Evolutionary conservation across 1,140 invertebrate species (phyloP), one percentile per base, ranked within the genome.

Genomic region (Plutomurus gul): DNA sequence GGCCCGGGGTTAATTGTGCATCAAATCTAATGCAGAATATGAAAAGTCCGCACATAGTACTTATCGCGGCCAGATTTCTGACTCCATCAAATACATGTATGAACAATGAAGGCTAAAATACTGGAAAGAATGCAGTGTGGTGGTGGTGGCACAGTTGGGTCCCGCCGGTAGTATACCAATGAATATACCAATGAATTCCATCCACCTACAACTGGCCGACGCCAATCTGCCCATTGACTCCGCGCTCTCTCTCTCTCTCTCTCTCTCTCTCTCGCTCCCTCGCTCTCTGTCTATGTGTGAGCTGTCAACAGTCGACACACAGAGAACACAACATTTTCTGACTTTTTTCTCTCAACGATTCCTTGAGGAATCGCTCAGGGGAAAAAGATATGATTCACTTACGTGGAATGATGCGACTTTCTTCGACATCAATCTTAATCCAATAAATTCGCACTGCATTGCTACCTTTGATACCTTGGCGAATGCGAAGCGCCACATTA

Each of bases 361-460:
- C 27, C 56, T 65, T 27, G 56, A 65, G 56, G 56, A 65, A 7
- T 65, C 30, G 56, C 56, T 65, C 25, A 65, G 16, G 56, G 56
- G 56, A 65, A 65, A 65, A 65, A 65, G 4, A 36, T 36, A 46
- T 75, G 73, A 47, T 75, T 49, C 47, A 51, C 49, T 33, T 56
- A 39, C 46, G 43, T 49, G 20, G 46, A 49, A 56, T 51, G 33
- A 51, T 51, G 46, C 49, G 25, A 49, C 46, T 75, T 56, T 75
- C 74, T 75, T 49, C 36, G 56, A 65, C 56, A 65, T 30, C 56
- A 25, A 65, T 33, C 56, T 65, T 27, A 25, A n/a, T 65, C 25
- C 27, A 65, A 65, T 65, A 65, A 65, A 33, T 33, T 27, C 22
- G 10, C 18, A 25, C 49, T 65, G 27, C 56, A 33, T 65, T 33